A percentile compares a stretch with the other conserved stretches of the same genome.
These are phyloP conservation scores for Apistogramma diplotaenia DNA, from an alignment of 2,113 vertebrate species.

Conservation along the genomic window DNA sequence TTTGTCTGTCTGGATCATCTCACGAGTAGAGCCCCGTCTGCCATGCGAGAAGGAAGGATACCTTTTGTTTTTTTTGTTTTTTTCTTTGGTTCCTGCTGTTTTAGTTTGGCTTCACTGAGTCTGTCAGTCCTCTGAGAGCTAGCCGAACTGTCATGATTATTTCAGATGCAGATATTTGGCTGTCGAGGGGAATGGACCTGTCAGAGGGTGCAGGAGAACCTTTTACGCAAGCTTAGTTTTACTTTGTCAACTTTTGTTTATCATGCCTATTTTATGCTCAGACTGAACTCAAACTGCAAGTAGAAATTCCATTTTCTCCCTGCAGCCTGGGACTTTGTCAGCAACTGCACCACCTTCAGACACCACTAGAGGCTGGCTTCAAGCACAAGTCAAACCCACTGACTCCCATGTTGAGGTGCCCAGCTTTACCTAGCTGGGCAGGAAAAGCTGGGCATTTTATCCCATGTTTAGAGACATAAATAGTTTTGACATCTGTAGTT, in stretches of 20 bases:
- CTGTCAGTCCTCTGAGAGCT: constrained; percentile 7
- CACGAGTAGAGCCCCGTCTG: constrained; percentile 5
- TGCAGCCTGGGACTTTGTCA: background rate
- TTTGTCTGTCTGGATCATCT: background rate
- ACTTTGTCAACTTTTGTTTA: background rate
- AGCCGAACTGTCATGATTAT: constrained; percentile 9
- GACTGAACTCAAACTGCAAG: background rate
- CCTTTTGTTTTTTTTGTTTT: background rate
- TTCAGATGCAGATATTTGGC: constrained; percentile 26
- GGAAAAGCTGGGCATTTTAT: too few species aligned
- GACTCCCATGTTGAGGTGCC: background rate
- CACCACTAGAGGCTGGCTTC: background rate
- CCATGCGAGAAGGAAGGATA: background rate
- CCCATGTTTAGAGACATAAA: too few species aligned
- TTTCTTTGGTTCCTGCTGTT: background rate
- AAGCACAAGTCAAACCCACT: background rate
- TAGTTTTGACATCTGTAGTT: background rate
- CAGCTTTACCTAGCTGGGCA: too few species aligned
- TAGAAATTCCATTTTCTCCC: background rate
- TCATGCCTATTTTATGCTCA: background rate
- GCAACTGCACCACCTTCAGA: background rate
- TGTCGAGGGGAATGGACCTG: background rate
- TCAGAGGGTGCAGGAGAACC: background rate
- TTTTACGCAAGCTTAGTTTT: background rate
- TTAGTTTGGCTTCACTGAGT: background rate